A percentile compares a stretch with the other conserved stretches of the same genome.
Conservation (phyloP, 2,888 invertebrate genomes). For the Heliconius ethilla region DNA sequence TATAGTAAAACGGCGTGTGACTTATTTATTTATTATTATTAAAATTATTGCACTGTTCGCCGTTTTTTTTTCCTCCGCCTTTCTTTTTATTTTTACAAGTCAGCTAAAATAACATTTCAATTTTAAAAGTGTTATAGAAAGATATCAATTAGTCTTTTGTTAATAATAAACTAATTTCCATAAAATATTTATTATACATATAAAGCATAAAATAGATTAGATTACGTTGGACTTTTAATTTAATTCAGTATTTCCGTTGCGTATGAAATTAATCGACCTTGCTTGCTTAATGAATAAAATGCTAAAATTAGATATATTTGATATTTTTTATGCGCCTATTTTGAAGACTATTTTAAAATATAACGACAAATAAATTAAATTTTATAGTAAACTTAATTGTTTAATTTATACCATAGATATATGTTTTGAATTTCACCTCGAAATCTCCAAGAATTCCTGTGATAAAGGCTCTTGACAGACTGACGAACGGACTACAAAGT, state of each 20-base stretch:
- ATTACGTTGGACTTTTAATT: not conserved
- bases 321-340: not conserved
- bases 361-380: not conserved
- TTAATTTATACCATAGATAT: too few species aligned
- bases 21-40: conserved; percentile 24
- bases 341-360: not conserved
- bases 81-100: too few species aligned
- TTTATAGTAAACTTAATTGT: too few species aligned
- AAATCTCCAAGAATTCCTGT: too few species aligned
- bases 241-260: not conserved
- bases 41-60: conserved; percentile 31
- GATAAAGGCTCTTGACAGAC: too few species aligned
- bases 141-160: not conserved
- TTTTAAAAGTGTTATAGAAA: not conserved
- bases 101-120: not conserved
- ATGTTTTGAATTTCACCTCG: too few species aligned
- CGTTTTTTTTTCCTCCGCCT: not conserved
- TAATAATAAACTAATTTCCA: not conserved
- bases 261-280: not conserved
- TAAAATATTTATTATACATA: not conserved
- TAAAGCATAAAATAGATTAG: not conserved
- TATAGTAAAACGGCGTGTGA: not conserved
- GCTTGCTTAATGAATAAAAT: not conserved
- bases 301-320: not conserved
- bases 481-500: too few species aligned